Percentiles rank a stretch among this genome's conserved stretches.
phyloP scores from a whole-genome alignment of 2,888 invertebrate genomes.

The Tiliacea citrago region DNA sequence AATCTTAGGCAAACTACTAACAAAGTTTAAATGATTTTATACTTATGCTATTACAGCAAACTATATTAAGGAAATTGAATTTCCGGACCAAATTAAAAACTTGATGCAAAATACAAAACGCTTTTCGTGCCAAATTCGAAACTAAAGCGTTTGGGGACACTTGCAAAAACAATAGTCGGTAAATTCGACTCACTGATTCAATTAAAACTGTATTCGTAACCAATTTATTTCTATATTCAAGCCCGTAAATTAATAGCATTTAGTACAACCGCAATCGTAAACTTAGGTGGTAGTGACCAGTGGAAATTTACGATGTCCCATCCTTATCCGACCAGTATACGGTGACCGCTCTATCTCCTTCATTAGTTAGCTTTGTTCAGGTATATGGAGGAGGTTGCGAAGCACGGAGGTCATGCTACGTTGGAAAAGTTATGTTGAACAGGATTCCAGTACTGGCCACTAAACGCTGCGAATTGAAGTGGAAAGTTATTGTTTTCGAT shows the following conservation, averaged over 20 bases:
- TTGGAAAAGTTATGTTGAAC: slow-evolving; percentile 64
- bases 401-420: slow-evolving; percentile 59
- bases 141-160: slow-evolving; percentile 18
- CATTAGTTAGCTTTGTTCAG: slow-evolving; percentile 3
- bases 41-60: neutral
- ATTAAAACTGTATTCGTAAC: slow-evolving; percentile 56
- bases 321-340: slow-evolving; percentile 55
- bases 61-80: slow-evolving; percentile 28
- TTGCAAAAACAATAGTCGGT: slow-evolving; percentile 44
- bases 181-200: slow-evolving; percentile 42
- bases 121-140: slow-evolving; percentile 42
- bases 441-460: slow-evolving; percentile 59
- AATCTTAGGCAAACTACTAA: slow-evolving; percentile 1
- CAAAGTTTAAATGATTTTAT: slow-evolving; percentile 21
- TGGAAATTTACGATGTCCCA: slow-evolving; percentile 73
- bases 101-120: slow-evolving; percentile 30
- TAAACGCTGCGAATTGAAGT: slow-evolving; percentile 68
- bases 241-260: slow-evolving; percentile 69
- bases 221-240: slow-evolving; percentile 49
- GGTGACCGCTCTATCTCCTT: slow-evolving; percentile 45
- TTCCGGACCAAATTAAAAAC: slow-evolving; percentile 11
- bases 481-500: slow-evolving; percentile 71
- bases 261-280: slow-evolving; percentile 72
- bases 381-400: slow-evolving; percentile 34
- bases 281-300: slow-evolving; percentile 69